Percentiles rank a stretch among this genome's conserved stretches.
phyloP scores from a whole-genome alignment of 2,113 vertebrate genomes.

The Limnothrissa miodon region DNA sequence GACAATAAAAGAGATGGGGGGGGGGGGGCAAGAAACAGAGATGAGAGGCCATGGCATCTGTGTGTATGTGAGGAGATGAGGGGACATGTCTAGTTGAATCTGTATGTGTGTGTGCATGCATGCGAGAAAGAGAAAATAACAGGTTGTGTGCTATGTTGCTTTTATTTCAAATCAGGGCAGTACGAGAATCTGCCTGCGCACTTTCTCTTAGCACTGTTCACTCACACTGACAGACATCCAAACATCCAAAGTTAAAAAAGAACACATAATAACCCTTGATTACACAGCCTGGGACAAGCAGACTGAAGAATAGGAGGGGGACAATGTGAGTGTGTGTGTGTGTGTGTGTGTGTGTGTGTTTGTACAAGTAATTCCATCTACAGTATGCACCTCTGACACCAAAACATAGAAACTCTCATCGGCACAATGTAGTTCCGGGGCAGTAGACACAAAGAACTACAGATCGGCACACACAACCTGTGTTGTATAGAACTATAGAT shows the following conservation, averaged over 20 bases:
- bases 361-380: neutral
- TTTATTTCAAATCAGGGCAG: neutral
- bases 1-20: too few relatives aligned
- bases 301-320: neutral
- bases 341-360: neutral
- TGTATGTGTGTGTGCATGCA: neutral
- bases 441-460: too few relatives aligned
- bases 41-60: neutral
- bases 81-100: neutral
- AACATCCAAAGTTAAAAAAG: neutral
- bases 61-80: neutral
- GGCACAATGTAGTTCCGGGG: too few relatives aligned
- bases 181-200: neutral
- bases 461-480: too few relatives aligned
- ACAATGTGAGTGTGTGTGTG: neutral
- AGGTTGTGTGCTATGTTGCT: neutral
- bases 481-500: too few relatives aligned
- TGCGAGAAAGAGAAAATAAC: neutral
- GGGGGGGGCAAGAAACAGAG: too few relatives aligned
- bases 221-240: neutral
- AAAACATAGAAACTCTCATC: too few relatives aligned
- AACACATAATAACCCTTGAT: neutral
- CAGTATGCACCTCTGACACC: too few relatives aligned
- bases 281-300: neutral
- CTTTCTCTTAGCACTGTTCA: neutral